These are phyloP conservation scores for Callithrix jacchus DNA, from an alignment of 2,113 vertebrate species.

Conservation along the genomic window DNA sequence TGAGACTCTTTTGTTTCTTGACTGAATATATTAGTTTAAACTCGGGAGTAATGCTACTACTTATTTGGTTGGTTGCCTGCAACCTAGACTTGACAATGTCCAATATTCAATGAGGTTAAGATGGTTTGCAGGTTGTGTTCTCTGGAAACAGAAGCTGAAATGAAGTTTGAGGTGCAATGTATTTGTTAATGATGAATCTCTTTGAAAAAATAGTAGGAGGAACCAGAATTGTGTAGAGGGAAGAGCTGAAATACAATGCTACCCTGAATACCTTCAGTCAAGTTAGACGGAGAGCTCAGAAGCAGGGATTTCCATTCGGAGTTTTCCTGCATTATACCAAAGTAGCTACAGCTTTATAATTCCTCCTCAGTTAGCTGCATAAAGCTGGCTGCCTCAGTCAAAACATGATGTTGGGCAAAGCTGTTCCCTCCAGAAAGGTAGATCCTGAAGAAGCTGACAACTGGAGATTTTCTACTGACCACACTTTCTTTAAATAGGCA, in stretches of 20 bases:
- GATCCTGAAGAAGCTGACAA: neutral
- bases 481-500: neutral
- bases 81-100: neutral
- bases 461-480: neutral
- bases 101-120: neutral
- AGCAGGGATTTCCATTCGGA: neutral
- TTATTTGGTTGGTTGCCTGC: neutral
- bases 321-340: neutral
- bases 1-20: neutral
- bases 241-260: neutral
- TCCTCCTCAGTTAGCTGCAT: neutral
- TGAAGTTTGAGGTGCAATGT: neutral
- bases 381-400: neutral
- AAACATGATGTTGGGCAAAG: neutral
- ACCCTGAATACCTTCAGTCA: neutral
- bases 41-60: neutral
- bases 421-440: neutral
- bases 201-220: neutral
- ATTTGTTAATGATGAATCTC: neutral
- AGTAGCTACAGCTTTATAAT: neutral
- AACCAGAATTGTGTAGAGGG: neutral
- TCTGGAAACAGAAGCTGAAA: neutral
- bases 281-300: neutral
- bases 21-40: neutral
- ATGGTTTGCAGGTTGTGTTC: neutral